A percentile compares a stretch with the other conserved stretches of the same genome.
These are phyloP conservation scores for Chrysolina haemoptera DNA, from an alignment of 2,888 invertebrate species.

Conservation along the genomic window DNA sequence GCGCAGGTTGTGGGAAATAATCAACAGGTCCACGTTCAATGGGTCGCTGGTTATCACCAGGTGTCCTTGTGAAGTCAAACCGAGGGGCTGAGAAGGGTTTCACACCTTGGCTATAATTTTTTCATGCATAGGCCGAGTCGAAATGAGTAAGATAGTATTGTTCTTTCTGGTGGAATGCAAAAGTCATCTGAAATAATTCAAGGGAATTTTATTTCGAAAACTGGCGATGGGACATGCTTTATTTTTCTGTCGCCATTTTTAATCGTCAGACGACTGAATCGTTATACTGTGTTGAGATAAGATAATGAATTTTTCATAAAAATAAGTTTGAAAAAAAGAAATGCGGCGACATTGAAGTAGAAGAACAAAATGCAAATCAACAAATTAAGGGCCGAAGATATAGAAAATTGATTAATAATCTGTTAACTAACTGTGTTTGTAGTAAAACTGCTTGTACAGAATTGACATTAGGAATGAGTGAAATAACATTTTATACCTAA, in stretches of 20 bases:
- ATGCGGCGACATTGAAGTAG: too few relatives aligned
- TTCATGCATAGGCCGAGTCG: conserved; percentile 18
- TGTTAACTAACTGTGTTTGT: too few relatives aligned
- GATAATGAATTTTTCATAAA: neutral
- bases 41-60: conserved; percentile 35
- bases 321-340: too few relatives aligned
- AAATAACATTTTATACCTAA: too few relatives aligned
- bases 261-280: neutral
- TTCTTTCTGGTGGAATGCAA: conserved; percentile 25
- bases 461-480: too few relatives aligned
- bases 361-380: too few relatives aligned
- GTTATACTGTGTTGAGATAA: neutral
- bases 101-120: conserved; percentile 27
- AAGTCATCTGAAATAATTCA: conserved; percentile 36
- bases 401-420: too few relatives aligned
- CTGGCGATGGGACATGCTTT: neutral
- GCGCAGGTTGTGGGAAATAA: conserved; percentile 37
- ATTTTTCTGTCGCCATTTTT: neutral
- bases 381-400: too few relatives aligned
- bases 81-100: conserved; percentile 27
- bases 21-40: conserved; percentile 37
- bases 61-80: conserved; percentile 36
- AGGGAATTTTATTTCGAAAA: conserved; percentile 2
- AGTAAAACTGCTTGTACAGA: too few relatives aligned
- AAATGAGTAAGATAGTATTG: conserved; percentile 5